Conservation (phyloP, 2,797 vertebrate species). For the Sylvia borin region DNA sequence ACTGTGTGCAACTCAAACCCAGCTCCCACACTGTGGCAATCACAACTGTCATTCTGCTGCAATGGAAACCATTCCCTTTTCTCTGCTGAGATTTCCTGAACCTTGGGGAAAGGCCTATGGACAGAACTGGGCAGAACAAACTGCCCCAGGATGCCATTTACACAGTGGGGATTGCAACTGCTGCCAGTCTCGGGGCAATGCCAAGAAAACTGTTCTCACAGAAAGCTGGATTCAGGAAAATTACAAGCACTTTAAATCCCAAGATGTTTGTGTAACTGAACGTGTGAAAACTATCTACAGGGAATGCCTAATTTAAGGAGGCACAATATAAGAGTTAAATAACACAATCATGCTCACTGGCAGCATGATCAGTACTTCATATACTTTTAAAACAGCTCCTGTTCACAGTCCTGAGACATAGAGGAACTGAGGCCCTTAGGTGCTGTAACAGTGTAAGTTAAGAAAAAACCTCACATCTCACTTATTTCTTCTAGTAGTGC, state of each 20-base stretch:
- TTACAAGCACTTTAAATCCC: not conserved
- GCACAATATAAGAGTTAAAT: not conserved
- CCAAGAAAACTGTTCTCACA: not conserved
- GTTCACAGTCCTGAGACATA: not conserved
- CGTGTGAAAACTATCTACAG: not conserved
- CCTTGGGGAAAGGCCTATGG: not conserved
- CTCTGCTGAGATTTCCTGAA: not conserved
- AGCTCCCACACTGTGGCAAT: too few relatives aligned
- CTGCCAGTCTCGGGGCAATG: not conserved
- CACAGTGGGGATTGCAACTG: not conserved
- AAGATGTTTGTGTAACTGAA: not conserved
- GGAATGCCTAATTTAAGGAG: not conserved
- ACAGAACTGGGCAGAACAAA: not conserved
- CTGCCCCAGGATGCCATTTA: not conserved
- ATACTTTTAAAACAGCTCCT: not conserved
- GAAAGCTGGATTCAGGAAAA: not conserved
- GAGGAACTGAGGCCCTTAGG: not conserved
- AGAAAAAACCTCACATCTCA: not conserved
- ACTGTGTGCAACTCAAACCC: not conserved
- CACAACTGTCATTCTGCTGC: not conserved
- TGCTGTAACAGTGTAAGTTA: not conserved
- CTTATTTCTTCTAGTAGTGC: not conserved
- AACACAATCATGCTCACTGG: not conserved
- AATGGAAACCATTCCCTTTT: not conserved
- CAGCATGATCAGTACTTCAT: not conserved